Base-by-base conservation (phyloP, 2,797 vertebrate genomes). In the Pogonophryne albipinna region DNA sequence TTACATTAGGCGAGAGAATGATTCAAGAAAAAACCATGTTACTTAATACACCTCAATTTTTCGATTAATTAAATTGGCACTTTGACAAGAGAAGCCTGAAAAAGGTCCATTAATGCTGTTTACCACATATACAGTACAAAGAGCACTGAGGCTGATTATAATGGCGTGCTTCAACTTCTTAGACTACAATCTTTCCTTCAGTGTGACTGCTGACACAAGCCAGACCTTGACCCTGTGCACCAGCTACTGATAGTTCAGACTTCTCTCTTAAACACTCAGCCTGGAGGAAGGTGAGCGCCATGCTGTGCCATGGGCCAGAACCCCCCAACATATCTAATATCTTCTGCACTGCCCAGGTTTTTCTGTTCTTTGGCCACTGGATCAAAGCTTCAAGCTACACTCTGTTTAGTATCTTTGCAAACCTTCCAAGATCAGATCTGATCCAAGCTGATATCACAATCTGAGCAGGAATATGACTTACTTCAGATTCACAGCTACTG, bases 221-320 rank as follows among this genome's bases (percentile, higher is more conserved):
- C 93, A 93, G 91, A 85, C 84, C 78, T 75, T 84, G 79, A 91
- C 86, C 87, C 76, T 20, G 57, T 61, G 66, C 87, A 70, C 59
- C 75, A 71, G 74, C 57, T 71, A 66, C 76, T 85, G 85, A 86
- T 73, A 76, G 78, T 62, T 57, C 75, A 78, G 79, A 64, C 78
- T 77, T 76, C 79, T 79, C 66, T 62, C 84, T 55, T 85, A 66
- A 84, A 79, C 57, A 70, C 63, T 67, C 70, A 76, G 84, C 87
- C 86, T 80, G 62, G 85, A 83, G 78, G 83, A 87, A 88, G 86
- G 58, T 75, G 73, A 82, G 72, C 55, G 23, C 23, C 72, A 67
- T 53, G 59, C 87, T 82, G 85, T 61, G 71, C 82, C 62, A 57
- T 56, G 46, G 57, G 78, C 69, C 79, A 87, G 82, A 87, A 58